Base-by-base conservation (phyloP, 2,888 invertebrate genomes). In the Stramonita haemastoma region DNA sequence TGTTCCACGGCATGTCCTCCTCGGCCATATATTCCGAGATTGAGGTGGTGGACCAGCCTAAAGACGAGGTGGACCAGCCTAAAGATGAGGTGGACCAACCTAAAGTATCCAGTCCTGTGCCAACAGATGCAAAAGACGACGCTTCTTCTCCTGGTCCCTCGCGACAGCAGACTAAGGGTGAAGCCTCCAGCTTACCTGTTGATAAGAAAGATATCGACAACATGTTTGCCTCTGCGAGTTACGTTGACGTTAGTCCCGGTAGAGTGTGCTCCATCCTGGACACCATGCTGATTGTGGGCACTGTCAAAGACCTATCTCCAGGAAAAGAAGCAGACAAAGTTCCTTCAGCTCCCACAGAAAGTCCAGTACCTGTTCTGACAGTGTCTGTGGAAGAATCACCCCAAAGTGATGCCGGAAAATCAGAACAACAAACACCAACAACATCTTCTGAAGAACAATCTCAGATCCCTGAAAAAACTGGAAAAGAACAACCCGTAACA, bases 11-110 rank as follows among this genome's bases (percentile, higher is more conserved):
- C 5, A 57, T 81, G 79, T 22, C 81, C 1, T 79, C 79, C 22
- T 87, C 87, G 29, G 87, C 79, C n/a, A 81, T 87, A 1, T 87
- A 87, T 46, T 29, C 81, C 17, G 79, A 87, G 46, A 57, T 87
- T 5, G 87, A 87, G 56, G 56, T 60, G 22, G 87, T 60, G 22
- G 87, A 77, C 26, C 77, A 26, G 8, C n/a, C n/a, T 46, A 66
- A 66, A 22, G 86, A 22, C 5, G 60, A 22, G 32, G 77, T 79
- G 11, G n/a, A 73, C 11, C 46, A 46, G 8, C 4, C 46, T 46
- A 8, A 46, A 46, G 46, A 46, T 46, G 46, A 46, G 46, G 46
- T 46, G 46, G 46, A 46, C 46, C 46, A 46, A 46, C 46, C 46
- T 46, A 46, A 46, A 46, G 46, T 2, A 5, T 46, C 46, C 2